These are phyloP conservation scores for Drosophila rhopaloa DNA, from an alignment of 1,140 invertebrate species.

Conservation along the genomic window DNA sequence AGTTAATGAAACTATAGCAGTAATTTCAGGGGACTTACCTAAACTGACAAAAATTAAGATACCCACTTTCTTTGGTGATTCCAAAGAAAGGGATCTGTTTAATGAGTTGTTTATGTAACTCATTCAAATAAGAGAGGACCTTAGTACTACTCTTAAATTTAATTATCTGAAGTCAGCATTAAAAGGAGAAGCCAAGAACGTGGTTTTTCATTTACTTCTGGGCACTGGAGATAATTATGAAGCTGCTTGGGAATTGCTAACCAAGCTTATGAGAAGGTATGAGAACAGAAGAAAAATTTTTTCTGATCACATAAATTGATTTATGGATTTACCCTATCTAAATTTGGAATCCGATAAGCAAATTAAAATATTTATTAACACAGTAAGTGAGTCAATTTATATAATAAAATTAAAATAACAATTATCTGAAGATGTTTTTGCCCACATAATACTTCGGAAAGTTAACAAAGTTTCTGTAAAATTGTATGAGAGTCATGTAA, in stretches of 20 bases:
- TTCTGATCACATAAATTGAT: background rate
- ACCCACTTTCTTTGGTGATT: too few species aligned
- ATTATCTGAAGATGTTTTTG: too few species aligned
- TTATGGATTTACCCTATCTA: background rate
- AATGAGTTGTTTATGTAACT: slow-evolving; percentile 59
- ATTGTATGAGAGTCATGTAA: background rate
- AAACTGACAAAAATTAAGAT: too few species aligned
- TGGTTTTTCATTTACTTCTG: background rate
- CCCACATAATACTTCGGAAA: too few species aligned
- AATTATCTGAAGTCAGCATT: slow-evolving; percentile 1
- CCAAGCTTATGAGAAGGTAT: too few species aligned
- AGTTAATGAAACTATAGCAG: background rate
- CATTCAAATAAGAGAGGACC: slow-evolving; percentile 45
- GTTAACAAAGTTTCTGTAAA: too few species aligned
- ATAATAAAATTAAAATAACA: too few species aligned
- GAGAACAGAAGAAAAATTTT: too few species aligned
- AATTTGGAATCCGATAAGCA: too few species aligned
- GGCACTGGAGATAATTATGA: background rate
- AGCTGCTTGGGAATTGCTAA: background rate
- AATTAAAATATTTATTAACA: too few species aligned
- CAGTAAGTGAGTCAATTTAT: too few species aligned
- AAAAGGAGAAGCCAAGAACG: background rate
- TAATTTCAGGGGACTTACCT: too few species aligned
- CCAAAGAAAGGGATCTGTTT: background rate
- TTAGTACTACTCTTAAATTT: background rate